These are phyloP conservation scores for Seladonia tumulorum DNA, from an alignment of 2,888 invertebrate species.

Conservation along the genomic window DNA sequence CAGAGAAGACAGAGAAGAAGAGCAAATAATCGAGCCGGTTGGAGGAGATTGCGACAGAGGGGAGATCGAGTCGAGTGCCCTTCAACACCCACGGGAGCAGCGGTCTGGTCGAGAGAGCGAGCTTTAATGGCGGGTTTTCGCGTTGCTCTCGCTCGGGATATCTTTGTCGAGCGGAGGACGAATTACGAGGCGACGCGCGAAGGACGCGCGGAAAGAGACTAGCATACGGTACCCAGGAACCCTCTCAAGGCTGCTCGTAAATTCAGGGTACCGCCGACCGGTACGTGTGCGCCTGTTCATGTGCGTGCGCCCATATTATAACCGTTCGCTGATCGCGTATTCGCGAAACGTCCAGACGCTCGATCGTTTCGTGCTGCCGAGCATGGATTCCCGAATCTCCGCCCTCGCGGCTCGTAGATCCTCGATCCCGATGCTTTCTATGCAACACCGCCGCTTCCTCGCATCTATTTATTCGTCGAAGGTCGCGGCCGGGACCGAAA, in stretches of 20 bases:
- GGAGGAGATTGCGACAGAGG: neutral
- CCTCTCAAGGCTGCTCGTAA: slow-evolving; percentile 72
- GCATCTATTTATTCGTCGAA: neutral
- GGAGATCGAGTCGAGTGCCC: slow-evolving; percentile 2
- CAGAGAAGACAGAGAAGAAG: neutral
- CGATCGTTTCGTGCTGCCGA: slow-evolving; percentile 37
- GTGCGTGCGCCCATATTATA: slow-evolving; percentile 48
- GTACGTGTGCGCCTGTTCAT: neutral
- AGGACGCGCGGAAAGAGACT: slow-evolving; percentile 58
- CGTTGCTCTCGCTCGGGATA: slow-evolving; percentile 8
- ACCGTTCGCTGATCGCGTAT: slow-evolving; percentile 54
- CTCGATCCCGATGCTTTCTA: neutral
- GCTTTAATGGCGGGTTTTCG: neutral
- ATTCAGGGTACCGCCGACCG: slow-evolving; percentile 52
- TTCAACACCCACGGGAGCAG: slow-evolving; percentile 8
- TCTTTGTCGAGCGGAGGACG: slow-evolving; percentile 38
- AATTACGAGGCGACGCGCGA: slow-evolving; percentile 56
- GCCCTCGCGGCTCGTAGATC: neutral
- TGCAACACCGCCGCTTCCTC: neutral
- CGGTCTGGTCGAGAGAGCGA: neutral
- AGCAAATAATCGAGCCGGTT: neutral
- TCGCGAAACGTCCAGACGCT: slow-evolving; percentile 33
- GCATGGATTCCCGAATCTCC: slow-evolving; percentile 33
- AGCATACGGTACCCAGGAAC: slow-evolving; percentile 68
- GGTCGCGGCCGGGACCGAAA: too few relatives aligned